Conservation (phyloP, 2,113 vertebrate genomes). For the Eulacestoma nigropectus region DNA sequence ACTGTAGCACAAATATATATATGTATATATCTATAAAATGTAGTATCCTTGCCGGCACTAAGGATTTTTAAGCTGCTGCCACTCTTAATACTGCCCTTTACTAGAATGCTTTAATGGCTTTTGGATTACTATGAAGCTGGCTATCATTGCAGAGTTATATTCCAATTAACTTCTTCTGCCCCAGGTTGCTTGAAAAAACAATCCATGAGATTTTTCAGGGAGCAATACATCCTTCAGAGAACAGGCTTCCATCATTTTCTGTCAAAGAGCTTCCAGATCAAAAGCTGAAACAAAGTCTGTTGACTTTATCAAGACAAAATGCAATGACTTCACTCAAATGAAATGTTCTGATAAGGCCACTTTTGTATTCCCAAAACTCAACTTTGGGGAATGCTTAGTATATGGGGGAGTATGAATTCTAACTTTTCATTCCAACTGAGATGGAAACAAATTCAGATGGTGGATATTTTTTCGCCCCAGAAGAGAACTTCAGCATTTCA, state of each 20-base stretch:
- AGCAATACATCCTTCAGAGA: neutral
- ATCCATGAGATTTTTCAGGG: neutral
- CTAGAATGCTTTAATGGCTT: neutral
- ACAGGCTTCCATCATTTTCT: neutral
- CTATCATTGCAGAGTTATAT: neutral
- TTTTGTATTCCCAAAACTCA: neutral
- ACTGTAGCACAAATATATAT: neutral
- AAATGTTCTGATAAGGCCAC: neutral
- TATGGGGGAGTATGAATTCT: neutral
- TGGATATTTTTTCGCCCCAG: fast-evolving
- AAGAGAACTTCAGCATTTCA: neutral
- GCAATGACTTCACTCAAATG: neutral
- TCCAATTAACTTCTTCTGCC: neutral
- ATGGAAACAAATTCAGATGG: neutral
- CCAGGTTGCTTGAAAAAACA: neutral
- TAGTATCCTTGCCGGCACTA: neutral
- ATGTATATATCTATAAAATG: neutral
- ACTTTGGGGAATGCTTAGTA: neutral
- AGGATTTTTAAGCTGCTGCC: neutral
- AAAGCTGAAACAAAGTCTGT: neutral
- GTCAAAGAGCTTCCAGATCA: neutral
- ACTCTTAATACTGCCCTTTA: neutral
- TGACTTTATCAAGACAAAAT: neutral
- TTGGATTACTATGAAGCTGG: neutral
- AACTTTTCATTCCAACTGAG: neutral